phyloP scores from a whole-genome alignment of 2,113 vertebrate genomes.

The Podiceps cristatus region DNA sequence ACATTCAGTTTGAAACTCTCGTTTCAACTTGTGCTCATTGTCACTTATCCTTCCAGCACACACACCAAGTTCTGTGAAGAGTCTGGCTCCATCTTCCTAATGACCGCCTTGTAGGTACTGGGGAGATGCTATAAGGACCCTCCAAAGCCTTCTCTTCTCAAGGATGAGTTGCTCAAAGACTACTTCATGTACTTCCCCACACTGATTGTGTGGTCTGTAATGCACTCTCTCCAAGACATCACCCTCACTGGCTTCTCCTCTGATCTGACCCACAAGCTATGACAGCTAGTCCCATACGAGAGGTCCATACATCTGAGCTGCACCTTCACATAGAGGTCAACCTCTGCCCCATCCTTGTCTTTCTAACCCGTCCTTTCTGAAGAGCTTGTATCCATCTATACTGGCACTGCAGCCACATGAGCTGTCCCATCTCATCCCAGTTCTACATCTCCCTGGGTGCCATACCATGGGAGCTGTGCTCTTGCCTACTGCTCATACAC shows the following conservation, averaged over 20 bases:
- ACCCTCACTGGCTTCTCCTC: not conserved
- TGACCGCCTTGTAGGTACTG: not conserved
- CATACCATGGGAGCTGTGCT: not conserved
- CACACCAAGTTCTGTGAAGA: not conserved
- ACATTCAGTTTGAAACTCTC: not conserved
- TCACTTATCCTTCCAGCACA: not conserved
- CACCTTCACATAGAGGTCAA: not conserved
- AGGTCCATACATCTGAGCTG: not conserved
- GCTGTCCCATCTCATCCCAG: not conserved
- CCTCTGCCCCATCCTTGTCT: not conserved
- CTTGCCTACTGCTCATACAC: not conserved
- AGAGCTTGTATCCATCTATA: not conserved
- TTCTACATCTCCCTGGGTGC: not conserved
- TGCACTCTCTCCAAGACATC: not conserved
- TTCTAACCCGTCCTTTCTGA: not conserved
- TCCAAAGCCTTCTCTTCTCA: not conserved
- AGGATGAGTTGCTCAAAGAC: not conserved
- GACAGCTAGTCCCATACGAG: not conserved
- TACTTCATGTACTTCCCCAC: not conserved
- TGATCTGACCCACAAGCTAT: not conserved
- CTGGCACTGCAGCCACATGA: not conserved
- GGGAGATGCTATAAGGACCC: not conserved
- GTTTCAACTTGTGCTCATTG: not conserved
- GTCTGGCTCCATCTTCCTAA: not conserved
- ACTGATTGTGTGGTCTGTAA: too few relatives aligned